Evolutionary conservation across 1,140 invertebrate species (phyloP), one percentile per base, ranked within the genome.

Genomic region (Bacillus rossius): DNA sequence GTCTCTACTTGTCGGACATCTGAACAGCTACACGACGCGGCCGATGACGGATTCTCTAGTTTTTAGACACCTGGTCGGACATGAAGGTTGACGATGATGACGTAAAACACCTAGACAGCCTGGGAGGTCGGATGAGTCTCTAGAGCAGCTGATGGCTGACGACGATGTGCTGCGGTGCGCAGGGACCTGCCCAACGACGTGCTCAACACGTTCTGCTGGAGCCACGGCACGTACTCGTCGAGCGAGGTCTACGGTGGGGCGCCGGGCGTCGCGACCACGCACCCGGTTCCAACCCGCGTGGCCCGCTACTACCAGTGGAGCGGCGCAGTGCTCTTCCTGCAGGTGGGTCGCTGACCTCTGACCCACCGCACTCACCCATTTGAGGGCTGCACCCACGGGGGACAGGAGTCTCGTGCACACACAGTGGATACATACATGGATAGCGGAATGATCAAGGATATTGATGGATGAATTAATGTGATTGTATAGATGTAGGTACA

Each of bases 201-300:
- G 45, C 81, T 96, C 48, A 96, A 97, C 76, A 95, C 94, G 8
- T 96, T 92, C 73, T 98, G 94, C 75, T 98, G 94, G 94, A 95
- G 98, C 60, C 91, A 96, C 70, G 95, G 93, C 62, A 98, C 94
- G 8, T 98, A 96, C 73, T 84, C 83, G 2, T 81, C 86, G 5
- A 13, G n/a, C 19, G 22, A 20, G 2, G 16, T n/a, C 2, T 2
- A 47, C 34, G 17, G 25, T 8, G 22, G 34, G 41, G 22, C 25
- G n/a, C 25, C 40, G 1, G 54, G 54, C 3, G 34, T 50, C 7
- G 41, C 45, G 1, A 23, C 34, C 8, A 16, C 41, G 13, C 48
- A 49, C 20, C 54, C 54, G 5, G 54, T 41, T n/a, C n/a, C n/a
- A n/a, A n/a, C n/a, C n/a, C 22, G 41, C 20, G 34, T 25, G 41